A percentile compares a stretch with the other conserved stretches of the same genome.
These are phyloP conservation scores for Lutjanus argentimaculatus DNA, from an alignment of 2,797 vertebrate species.

Conservation along the genomic window DNA sequence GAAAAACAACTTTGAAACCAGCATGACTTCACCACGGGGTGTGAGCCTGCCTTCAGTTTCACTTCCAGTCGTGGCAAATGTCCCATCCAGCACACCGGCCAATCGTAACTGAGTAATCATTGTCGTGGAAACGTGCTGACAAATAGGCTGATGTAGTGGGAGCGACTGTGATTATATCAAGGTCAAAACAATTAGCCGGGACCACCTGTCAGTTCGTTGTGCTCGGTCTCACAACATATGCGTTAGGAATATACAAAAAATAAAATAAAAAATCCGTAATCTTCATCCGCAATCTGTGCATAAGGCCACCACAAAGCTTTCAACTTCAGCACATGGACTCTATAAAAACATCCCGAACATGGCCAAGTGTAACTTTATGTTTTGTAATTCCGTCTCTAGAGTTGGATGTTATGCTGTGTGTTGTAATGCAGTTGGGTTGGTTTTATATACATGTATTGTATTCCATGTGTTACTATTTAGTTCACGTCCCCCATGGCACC, in stretches of 20 bases:
- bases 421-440: slow-evolving; percentile 43
- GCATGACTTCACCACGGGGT: slow-evolving; percentile 56
- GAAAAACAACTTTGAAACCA: slow-evolving; percentile 46
- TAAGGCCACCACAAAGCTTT: not conserved
- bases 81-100: slow-evolving; percentile 29
- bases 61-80: slow-evolving; percentile 17
- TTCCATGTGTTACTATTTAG: slow-evolving; percentile 40
- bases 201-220: slow-evolving; percentile 4
- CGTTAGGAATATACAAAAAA: not conserved
- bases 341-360: slow-evolving; percentile 8
- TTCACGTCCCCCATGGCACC: slow-evolving; percentile 18
- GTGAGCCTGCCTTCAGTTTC: slow-evolving; percentile 34
- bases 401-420: slow-evolving; percentile 25
- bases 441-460: slow-evolving; percentile 38
- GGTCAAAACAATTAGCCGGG: slow-evolving; percentile 41
- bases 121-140: slow-evolving; percentile 52
- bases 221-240: slow-evolving; percentile 6
- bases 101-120: slow-evolving; percentile 47
- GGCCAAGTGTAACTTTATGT: slow-evolving; percentile 32
- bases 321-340: not conserved
- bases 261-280: not conserved
- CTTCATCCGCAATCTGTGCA: not conserved
- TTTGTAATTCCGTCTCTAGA: slow-evolving; percentile 43
- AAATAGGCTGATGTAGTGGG: slow-evolving; percentile 53
- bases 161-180: slow-evolving; percentile 35